Percentiles rank a stretch among this genome's conserved stretches.
phyloP scores from a whole-genome alignment of 2,888 invertebrate species.

The Stramonita haemastoma region DNA sequence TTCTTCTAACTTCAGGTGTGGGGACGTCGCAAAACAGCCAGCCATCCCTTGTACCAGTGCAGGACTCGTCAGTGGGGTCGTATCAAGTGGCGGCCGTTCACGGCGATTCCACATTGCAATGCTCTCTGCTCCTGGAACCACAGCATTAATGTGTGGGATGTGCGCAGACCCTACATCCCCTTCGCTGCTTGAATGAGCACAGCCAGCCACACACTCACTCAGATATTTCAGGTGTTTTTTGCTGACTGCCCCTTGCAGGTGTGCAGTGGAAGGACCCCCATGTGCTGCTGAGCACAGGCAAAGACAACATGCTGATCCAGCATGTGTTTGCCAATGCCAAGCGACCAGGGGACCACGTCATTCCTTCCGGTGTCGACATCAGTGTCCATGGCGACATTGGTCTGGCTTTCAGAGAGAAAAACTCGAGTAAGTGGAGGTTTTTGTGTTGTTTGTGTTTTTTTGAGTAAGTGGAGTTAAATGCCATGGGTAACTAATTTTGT shows the following conservation, averaged over 20 bases:
- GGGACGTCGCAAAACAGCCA: conserved; percentile 88
- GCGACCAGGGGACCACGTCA: conserved; percentile 92
- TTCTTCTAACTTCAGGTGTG: conserved; percentile 89
- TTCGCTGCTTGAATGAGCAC: conserved; percentile 97
- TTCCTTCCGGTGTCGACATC: conserved; percentile 91
- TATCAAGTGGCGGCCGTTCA: conserved; percentile 96
- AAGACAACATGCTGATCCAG: conserved; percentile 93
- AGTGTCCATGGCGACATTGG: conserved; percentile 86
- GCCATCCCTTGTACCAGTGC: conserved; percentile 91
- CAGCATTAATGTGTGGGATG: conserved; percentile 97
- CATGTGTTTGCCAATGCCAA: conserved; percentile 93
- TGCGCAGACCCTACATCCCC: conserved; percentile 95
- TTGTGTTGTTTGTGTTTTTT: no score
- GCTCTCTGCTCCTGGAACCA: conserved; percentile 95
- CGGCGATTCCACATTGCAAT: conserved; percentile 93
- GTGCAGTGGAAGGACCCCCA: conserved; percentile 95
- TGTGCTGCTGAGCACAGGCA: conserved; percentile 91
- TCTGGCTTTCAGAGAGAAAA: conserved; percentile 74
- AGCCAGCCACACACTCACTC: no score
- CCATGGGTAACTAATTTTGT: no score
- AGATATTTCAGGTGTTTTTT: no score
- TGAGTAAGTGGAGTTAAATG: no score
- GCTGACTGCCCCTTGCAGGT: conserved; percentile 75
- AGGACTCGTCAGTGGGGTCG: conserved; percentile 97
- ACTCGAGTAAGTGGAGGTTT: conserved; percentile 1